phyloP scores from a whole-genome alignment of 2,888 invertebrate genomes.

The Phyllotreta striolata region DNA sequence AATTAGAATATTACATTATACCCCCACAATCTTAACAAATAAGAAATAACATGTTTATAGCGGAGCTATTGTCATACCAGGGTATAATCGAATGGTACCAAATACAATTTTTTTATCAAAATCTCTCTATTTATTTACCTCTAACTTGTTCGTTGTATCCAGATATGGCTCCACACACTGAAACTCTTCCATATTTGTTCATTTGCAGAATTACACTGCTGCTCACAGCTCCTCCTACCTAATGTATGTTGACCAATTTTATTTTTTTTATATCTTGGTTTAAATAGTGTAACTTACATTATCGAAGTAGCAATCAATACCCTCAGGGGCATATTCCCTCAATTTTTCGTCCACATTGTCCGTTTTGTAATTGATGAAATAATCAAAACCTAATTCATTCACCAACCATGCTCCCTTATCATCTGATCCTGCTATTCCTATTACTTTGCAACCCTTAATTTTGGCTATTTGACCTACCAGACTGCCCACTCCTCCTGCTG shows the following conservation, averaged over 20 bases:
- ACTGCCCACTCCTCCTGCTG: constrained; percentile 81
- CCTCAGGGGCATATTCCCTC: constrained; percentile 69
- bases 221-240: constrained; percentile 76
- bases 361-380: constrained; percentile 77
- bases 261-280: background rate
- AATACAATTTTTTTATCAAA: background rate
- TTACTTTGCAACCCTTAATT: constrained; percentile 72
- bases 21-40: too few species aligned
- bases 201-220: constrained; percentile 69
- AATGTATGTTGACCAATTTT: constrained; percentile 15
- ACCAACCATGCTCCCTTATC: constrained; percentile 73
- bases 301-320: constrained; percentile 79
- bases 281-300: constrained; percentile 65
- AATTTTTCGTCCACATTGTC: constrained; percentile 64
- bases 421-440: constrained; percentile 77
- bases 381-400: constrained; percentile 72
- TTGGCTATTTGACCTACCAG: constrained; percentile 83
- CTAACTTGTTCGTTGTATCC: constrained; percentile 65
- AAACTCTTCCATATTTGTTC: constrained; percentile 71
- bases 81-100: too few species aligned
- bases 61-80: too few species aligned
- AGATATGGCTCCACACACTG: constrained; percentile 76
- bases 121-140: too few species aligned
- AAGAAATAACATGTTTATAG: too few species aligned
- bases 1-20: background rate